Evolutionary conservation across 2,113 vertebrate genomes (phyloP).

Genomic region (Maccullochella peelii): DNA sequence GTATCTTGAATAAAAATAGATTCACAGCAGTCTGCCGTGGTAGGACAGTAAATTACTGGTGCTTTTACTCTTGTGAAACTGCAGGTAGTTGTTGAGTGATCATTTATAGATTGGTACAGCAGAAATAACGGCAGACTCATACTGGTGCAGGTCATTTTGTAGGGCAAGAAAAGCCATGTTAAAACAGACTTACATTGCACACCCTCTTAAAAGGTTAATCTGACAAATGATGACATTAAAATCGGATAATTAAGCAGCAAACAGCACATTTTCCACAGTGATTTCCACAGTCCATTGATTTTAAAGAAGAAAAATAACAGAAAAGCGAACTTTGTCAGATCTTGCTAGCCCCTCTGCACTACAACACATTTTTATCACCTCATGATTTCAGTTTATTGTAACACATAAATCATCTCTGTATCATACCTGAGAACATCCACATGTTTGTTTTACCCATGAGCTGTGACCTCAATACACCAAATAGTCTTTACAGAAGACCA

Average conservation of each 20-base stretch:
- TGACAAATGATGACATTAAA: slow-evolving; percentile 51
- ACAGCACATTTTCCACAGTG: slow-evolving; percentile 11
- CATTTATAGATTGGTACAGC: slow-evolving; percentile 15
- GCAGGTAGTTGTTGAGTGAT: slow-evolving; percentile 44
- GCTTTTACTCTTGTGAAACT: slow-evolving; percentile 39
- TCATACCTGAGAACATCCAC: slow-evolving; percentile 60
- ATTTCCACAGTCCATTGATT: no score
- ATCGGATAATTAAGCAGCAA: slow-evolving; percentile 46
- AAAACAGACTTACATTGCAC: neutral
- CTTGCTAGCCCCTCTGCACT: neutral
- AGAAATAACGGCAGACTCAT: slow-evolving; percentile 38
- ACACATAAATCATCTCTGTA: slow-evolving; percentile 70
- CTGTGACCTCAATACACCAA: slow-evolving; percentile 71
- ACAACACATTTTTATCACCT: slow-evolving; percentile 45
- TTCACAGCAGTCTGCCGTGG: neutral
- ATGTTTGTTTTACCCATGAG: slow-evolving; percentile 75
- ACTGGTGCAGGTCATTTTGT: slow-evolving; percentile 8
- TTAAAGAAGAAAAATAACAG: slow-evolving; percentile 27
- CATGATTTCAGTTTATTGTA: slow-evolving; percentile 69
- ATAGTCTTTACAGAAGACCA: slow-evolving; percentile 57
- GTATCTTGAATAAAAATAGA: slow-evolving; percentile 33
- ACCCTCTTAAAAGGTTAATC: slow-evolving; percentile 50
- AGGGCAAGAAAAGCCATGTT: slow-evolving; percentile 10
- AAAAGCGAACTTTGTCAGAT: slow-evolving; percentile 26
- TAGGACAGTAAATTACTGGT: slow-evolving; percentile 29